Evolutionary conservation across 2,888 invertebrate species (phyloP), one percentile per base, ranked within the genome.

Genomic region (Hypsopygia costalis): DNA sequence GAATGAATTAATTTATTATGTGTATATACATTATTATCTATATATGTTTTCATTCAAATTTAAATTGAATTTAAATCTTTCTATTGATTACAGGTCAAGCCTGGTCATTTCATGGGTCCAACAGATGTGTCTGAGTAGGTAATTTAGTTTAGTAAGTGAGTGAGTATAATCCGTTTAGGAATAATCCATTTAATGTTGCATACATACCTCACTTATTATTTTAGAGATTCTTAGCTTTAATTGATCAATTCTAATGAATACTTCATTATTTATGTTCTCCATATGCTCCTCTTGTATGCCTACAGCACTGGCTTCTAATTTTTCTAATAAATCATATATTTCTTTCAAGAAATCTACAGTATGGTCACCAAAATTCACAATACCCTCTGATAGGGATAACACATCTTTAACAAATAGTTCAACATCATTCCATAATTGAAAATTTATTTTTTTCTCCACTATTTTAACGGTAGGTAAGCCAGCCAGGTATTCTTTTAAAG

Each of bases 221-320:
- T 59, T 51, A 21, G 54, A 41, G 12, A 73, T 49, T 29, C 60
- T 61, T 7, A 52, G 41, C 45, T 69, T 69, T 28, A 82, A 39
- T 10, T 65, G 36, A 34, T 61, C 52, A 44, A 81, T 69, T 41
- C 56, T 60, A 32, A 50, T 43, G 62, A 80, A 83, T 35, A 91
- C 82, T 43, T 85, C 78, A 46, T 90, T 73, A 39, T 78, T 79
- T 11, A 91, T 88, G 40, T 75, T 72, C 41, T 83, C 86, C 11
- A 70, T 75, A 41, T 83, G 82, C 42, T 78, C 73, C 43, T 73
- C 73, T 38, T 55, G 62, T 1, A 78, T 77, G 40, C 75, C 80
- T 42, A 69, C 44, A 36, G 72, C 76, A 69, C 87, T 83, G 5
- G 53, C 47, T 51, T 75, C 74, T 10, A 66, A 56, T 36, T 61